A percentile compares a stretch with the other conserved stretches of the same genome.
These are phyloP conservation scores for Drosophila atroscutellata DNA, from an alignment of 2,888 invertebrate genomes.

Conservation along the genomic window DNA sequence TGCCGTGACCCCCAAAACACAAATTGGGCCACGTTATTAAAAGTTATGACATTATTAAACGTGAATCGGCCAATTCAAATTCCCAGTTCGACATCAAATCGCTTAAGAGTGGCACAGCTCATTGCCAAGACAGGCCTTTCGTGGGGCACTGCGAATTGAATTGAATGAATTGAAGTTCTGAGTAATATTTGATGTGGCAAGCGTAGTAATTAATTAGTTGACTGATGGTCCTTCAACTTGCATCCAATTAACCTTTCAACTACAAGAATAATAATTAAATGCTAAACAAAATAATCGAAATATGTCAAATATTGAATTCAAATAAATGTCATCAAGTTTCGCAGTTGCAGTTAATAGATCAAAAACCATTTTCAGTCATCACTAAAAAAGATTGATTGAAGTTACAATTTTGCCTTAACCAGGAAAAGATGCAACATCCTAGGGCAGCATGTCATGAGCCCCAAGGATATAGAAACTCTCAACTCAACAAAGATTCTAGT, in stretches of 20 bases:
- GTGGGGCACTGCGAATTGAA: not conserved
- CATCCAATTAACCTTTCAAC: not conserved
- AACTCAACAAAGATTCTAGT: too few relatives aligned
- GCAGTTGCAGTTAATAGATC: not conserved
- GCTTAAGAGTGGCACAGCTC: slow-evolving; percentile 22
- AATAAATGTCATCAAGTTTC: not conserved
- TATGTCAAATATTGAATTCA: not conserved
- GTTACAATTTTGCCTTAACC: too few relatives aligned
- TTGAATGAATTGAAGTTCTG: not conserved
- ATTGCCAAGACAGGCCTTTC: not conserved
- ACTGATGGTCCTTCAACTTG: not conserved
- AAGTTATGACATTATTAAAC: slow-evolving; percentile 57
- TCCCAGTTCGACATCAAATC: slow-evolving; percentile 1
- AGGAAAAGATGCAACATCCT: too few relatives aligned
- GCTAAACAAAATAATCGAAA: not conserved
- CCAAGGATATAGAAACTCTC: too few relatives aligned
- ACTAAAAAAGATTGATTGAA: not conserved
- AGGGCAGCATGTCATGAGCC: too few relatives aligned
- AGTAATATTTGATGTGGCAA: not conserved
- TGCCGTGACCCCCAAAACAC: slow-evolving; percentile 17
- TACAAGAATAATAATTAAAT: not conserved
- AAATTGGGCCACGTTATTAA: slow-evolving; percentile 36
- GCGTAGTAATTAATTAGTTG: not conserved
- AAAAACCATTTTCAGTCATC: not conserved
- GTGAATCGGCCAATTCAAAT: slow-evolving; percentile 28